Evolutionary conservation across 2,113 vertebrate species (phyloP).

Genomic region (Neotoma lepida): DNA sequence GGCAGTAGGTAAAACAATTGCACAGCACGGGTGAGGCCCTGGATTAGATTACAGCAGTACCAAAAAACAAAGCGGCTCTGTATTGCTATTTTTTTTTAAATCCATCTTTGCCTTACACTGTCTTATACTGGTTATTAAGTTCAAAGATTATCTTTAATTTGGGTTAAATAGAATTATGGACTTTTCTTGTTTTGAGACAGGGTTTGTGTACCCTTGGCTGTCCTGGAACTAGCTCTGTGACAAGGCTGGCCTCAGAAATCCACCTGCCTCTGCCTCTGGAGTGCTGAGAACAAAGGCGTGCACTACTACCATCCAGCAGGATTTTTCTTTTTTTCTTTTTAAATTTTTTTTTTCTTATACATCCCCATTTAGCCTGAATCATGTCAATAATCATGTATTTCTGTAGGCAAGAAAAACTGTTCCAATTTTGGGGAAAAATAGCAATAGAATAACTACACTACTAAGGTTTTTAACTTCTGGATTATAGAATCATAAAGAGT

Average conservation of each 20-base stretch:
- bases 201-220: no score
- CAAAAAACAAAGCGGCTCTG: neutral
- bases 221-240: no score
- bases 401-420: neutral
- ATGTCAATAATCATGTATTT: neutral
- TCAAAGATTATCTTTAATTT: neutral
- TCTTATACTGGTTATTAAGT: neutral
- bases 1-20: neutral
- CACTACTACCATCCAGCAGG: no score
- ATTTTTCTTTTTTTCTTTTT: no score
- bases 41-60: neutral
- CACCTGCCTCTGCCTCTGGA: neutral
- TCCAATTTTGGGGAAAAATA: neutral
- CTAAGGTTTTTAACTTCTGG: neutral
- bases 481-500: constrained; percentile 95
- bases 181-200: neutral
- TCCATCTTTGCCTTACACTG: neutral
- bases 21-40: neutral
- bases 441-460: neutral
- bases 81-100: neutral
- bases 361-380: neutral
- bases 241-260: neutral
- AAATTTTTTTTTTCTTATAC: neutral
- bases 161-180: neutral
- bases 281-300: neutral